Percentiles rank a stretch among this genome's conserved stretches.
These are phyloP conservation scores for Cherax quadricarinatus DNA, from an alignment of 1,140 invertebrate genomes.

Conservation along the genomic window DNA sequence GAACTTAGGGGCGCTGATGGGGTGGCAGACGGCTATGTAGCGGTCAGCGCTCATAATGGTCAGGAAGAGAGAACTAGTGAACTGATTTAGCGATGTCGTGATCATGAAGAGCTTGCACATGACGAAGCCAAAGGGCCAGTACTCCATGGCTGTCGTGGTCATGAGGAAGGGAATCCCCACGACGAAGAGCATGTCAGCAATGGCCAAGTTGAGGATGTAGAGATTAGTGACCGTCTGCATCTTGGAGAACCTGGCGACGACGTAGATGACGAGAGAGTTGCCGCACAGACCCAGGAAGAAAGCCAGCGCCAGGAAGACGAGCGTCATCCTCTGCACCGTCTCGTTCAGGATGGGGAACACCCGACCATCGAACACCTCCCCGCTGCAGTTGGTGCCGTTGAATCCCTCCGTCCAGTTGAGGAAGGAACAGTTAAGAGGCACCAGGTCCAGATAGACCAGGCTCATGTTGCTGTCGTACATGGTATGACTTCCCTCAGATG, in stretches of 20 bases:
- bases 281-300: slow-evolving; percentile 50
- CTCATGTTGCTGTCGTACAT: slow-evolving; percentile 20
- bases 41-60: slow-evolving; percentile 58
- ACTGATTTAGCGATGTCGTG: slow-evolving; percentile 53
- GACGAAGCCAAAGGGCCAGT: slow-evolving; percentile 54
- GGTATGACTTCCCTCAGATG: background rate
- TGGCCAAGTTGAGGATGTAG: slow-evolving; percentile 51
- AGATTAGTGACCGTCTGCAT: slow-evolving; percentile 57
- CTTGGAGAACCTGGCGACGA: slow-evolving; percentile 49
- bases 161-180: slow-evolving; percentile 56
- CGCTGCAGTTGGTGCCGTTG: slow-evolving; percentile 45
- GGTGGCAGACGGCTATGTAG: slow-evolving; percentile 56
- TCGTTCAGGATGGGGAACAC: slow-evolving; percentile 44
- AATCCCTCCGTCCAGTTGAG: slow-evolving; percentile 23
- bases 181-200: slow-evolving; percentile 47
- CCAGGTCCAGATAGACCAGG: background rate
- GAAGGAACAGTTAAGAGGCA: slow-evolving; percentile 36
- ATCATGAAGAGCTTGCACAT: slow-evolving; percentile 58
- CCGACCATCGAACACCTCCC: slow-evolving; percentile 49
- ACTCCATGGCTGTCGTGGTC: slow-evolving; percentile 45
- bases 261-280: slow-evolving; percentile 56
- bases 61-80: slow-evolving; percentile 55
- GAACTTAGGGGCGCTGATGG: slow-evolving; percentile 59
- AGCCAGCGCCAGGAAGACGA: slow-evolving; percentile 37
- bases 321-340: slow-evolving; percentile 44